Conservation (phyloP, 2,797 vertebrate genomes). For the Myotis vivesi region DNA sequence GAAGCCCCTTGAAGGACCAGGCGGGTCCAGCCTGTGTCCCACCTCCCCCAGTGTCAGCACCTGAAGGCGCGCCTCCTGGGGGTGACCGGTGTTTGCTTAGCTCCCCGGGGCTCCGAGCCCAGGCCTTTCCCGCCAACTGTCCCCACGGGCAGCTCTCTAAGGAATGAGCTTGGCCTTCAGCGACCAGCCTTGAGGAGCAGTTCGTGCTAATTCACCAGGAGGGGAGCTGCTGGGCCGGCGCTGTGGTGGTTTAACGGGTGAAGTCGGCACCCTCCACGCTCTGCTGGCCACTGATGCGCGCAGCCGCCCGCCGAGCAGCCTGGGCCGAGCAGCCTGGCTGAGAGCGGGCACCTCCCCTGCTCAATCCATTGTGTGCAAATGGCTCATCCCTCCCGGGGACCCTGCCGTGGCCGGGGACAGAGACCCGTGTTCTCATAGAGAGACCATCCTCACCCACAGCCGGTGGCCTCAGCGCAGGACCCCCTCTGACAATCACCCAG, state of each 20-base stretch:
- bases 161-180: not conserved
- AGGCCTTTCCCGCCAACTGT: not conserved
- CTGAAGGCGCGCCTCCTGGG: not conserved
- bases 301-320: not conserved
- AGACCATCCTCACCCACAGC: not conserved
- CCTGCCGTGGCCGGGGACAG: not conserved
- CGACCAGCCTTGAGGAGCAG: not conserved
- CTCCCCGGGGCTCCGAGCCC: not conserved
- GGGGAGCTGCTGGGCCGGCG: not conserved
- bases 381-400: not conserved
- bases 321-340: not conserved
- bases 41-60: not conserved
- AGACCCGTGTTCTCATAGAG: not conserved
- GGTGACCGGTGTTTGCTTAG: too few species aligned
- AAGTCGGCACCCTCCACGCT: not conserved
- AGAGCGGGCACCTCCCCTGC: too few species aligned
- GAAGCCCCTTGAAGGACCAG: not conserved
- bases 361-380: not conserved
- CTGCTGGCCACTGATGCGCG: too few species aligned
- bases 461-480: not conserved
- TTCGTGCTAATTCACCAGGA: not conserved
- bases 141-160: not conserved
- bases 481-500: not conserved
- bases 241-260: not conserved
- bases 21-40: not conserved